These are phyloP conservation scores for Dromaius novaehollandiae DNA, from an alignment of 2,113 vertebrate species.

Conservation along the genomic window DNA sequence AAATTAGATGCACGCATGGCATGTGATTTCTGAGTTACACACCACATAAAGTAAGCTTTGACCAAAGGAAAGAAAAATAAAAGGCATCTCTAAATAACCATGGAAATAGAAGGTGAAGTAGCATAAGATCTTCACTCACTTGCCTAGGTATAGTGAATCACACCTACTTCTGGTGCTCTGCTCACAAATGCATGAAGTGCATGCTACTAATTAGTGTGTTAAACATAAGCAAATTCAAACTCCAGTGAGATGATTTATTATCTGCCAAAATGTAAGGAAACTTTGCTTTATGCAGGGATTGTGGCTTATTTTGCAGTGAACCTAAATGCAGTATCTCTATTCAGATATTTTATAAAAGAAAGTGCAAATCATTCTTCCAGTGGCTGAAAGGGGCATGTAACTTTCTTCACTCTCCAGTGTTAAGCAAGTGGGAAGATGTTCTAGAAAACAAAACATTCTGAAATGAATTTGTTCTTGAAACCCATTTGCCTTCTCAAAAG, in stretches of 20 bases:
- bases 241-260: neutral
- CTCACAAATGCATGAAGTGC: constrained; percentile 64
- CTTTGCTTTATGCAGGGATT: neutral
- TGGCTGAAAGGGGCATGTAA: neutral
- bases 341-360: neutral
- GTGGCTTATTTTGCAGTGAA: constrained; percentile 7
- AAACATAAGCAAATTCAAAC: neutral
- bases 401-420: neutral
- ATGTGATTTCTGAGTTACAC: neutral
- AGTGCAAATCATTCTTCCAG: neutral
- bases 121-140: neutral
- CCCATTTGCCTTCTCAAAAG: neutral
- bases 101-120: neutral
- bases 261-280: neutral
- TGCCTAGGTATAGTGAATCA: neutral
- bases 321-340: neutral
- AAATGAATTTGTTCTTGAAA: neutral
- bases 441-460: neutral
- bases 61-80: neutral
- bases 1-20: neutral
- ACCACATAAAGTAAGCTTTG: neutral
- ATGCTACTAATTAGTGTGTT: constrained; percentile 7
- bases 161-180: neutral
- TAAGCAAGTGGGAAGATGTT: neutral
- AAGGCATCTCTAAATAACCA: neutral